These are phyloP conservation scores for Eufriesea mexicana DNA, from an alignment of 1,140 invertebrate genomes.

Conservation along the genomic window DNA sequence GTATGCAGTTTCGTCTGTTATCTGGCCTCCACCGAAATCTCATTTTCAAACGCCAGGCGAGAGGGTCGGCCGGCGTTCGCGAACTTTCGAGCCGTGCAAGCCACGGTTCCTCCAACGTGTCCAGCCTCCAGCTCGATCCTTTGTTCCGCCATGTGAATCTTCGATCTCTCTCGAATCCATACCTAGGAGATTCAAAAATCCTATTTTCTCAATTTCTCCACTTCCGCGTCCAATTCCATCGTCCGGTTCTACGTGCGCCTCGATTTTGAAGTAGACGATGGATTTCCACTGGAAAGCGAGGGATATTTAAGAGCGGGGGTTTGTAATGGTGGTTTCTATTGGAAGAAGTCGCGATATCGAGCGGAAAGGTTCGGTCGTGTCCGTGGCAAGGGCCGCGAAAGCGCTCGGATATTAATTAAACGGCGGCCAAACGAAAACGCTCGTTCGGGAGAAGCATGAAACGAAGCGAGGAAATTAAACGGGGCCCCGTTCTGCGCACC, in stretches of 20 bases:
- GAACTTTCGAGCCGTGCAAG: background rate
- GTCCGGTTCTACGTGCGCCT: too few species aligned
- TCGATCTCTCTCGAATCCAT: too few species aligned
- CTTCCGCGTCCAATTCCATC: too few species aligned
- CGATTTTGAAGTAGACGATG: too few species aligned
- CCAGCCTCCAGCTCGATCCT: background rate
- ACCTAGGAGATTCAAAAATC: too few species aligned
- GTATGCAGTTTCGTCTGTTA: constrained; percentile 38
- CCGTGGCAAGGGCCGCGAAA: background rate
- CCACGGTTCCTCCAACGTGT: background rate
- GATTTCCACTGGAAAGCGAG: too few species aligned
- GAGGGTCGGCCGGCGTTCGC: background rate
- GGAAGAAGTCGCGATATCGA: background rate
- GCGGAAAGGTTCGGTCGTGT: background rate
- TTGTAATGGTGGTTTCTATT: too few species aligned
- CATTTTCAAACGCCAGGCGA: constrained; percentile 16
- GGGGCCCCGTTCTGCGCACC: constrained; percentile 24
- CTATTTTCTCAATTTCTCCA: too few species aligned
- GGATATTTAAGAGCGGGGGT: too few species aligned
- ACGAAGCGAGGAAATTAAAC: constrained; percentile 54
- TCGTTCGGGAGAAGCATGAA: constrained; percentile 42
- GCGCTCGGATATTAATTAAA: constrained; percentile 43
- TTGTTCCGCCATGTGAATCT: too few species aligned
- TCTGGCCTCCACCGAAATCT: constrained; percentile 38
- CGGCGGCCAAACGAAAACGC: constrained; percentile 42